Base-by-base conservation (phyloP, 2,797 vertebrate genomes). In the Amblyraja radiata region DNA sequence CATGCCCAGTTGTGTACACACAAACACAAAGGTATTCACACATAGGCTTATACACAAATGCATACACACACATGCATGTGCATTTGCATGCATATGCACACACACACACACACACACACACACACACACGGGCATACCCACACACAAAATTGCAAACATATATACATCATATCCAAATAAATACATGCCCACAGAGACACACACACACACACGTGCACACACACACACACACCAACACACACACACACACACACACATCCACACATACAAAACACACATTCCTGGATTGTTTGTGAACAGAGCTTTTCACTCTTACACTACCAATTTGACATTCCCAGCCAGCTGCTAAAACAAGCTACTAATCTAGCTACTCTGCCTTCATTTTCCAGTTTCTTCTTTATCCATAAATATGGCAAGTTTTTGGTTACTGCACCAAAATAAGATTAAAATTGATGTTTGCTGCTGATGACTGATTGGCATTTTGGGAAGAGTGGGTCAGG, bases 391-490 rank as follows among this genome's bases (percentile, higher is more conserved):
- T 76, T 74, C 90, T 54, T 36, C 10, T 58, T 71, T 74, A 68
- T 54, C 90, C 68, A 58, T 68, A 54, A 92, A 54, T n/a, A 54
- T 76, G 90, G 71, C 39, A 74, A 74, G 1, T 13, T 16, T 21
- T 46, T 74, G 13, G 71, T 28, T 54, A 76, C 39, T 76, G 13
- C 36, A 76, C 39, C 90, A 92, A 76, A 90, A 46, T 25, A 74
- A 74, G 71, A 25, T 74, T 54, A 39, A 54, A 74, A 23, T 21
- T 74, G 71, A 28, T 74, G 28, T 46, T 28, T 16, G 13, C 68
- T 74, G 90, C 71, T 92, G 71, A 46, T 68, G 71, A 54, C 73
- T 74, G 90, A 92, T 92, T 92, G 90, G 90, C 90, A 74, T 39
- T 92, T 74, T 58, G 39, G 11, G 71, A 74, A 76, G 25, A 11